Evolutionary conservation across 2,113 vertebrate species (phyloP).

Genomic region (Ramphastos sulfuratus): DNA sequence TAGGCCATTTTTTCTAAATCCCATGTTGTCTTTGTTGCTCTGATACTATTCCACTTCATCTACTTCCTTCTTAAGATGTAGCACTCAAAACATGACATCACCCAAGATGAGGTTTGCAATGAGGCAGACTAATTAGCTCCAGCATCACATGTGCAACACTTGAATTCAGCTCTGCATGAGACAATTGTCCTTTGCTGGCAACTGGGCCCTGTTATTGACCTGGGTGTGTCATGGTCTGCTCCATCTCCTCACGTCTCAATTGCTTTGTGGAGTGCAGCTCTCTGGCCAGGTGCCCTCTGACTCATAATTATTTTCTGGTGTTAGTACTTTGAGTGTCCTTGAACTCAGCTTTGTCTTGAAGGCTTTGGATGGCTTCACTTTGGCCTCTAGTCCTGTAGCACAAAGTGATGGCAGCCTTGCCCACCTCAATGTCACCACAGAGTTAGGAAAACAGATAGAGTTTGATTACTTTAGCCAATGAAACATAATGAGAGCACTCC

Average conservation of each 20-base stretch:
- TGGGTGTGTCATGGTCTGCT: neutral
- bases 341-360: neutral
- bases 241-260: neutral
- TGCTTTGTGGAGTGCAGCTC: neutral
- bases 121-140: neutral
- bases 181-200: neutral
- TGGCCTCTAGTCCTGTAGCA: neutral
- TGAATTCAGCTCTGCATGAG: neutral
- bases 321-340: neutral
- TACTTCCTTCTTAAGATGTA: neutral
- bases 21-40: neutral
- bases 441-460: accelerated
- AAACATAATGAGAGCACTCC: neutral
- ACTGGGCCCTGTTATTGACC: neutral
- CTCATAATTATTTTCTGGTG: neutral
- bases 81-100: neutral
- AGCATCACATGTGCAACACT: neutral
- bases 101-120: neutral
- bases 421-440: neutral
- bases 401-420: neutral
- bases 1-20: neutral
- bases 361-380: neutral
- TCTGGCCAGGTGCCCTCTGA: neutral
- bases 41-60: neutral
- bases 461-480: neutral